Evolutionary conservation across 1,140 invertebrate genomes (phyloP), one percentile per base, ranked within the genome.

Genomic region (Tribolium madens): DNA sequence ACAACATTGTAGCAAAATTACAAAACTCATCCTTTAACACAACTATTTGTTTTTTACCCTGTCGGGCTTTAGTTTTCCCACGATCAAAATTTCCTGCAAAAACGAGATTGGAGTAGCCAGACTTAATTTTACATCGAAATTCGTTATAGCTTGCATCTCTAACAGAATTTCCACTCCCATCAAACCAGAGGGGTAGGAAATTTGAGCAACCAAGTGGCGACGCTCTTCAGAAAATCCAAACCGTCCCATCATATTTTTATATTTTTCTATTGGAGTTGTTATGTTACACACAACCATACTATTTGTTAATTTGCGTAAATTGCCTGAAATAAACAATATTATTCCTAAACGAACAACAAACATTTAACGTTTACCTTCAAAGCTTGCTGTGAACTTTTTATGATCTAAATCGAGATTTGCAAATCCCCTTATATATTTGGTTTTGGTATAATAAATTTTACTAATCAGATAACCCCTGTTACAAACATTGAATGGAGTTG

Each of bases 101-200:
- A 90, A 87, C 57, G 93, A 91, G 46, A 95, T 87, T 3, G 93
- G 92, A 1, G 93, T 90, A 0, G 92, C 92, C 0, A 94, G 78
- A 73, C 91, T 89, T 0, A 94, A 87, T 77, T 91, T 92, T 0
- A 94, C 84, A 84, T 95, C 89, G 81, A 94, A 95, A 82, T 93
- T 88, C 70, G 88, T 85, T 2, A 91, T 79, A 47, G 89, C 89
- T 1, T 86, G 78, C 12, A 90, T 77, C 3, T 89, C 89, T 1
- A 92, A 88, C 1, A 93, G 78, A 0, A 90, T 84, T 85, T 95
- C 93, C 17, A 91, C 82, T 57, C 93, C 93, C 0, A 92, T 80
- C n/a, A 90, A 89, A 15, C 91, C 89, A 15, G 88, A 87, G 0
- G 92, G 90, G 0, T 90, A 90, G 13, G 89, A 86, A 0, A 95